Evolutionary conservation across 2,888 invertebrate genomes (phyloP).

Genomic region (Melolontha melolontha): DNA sequence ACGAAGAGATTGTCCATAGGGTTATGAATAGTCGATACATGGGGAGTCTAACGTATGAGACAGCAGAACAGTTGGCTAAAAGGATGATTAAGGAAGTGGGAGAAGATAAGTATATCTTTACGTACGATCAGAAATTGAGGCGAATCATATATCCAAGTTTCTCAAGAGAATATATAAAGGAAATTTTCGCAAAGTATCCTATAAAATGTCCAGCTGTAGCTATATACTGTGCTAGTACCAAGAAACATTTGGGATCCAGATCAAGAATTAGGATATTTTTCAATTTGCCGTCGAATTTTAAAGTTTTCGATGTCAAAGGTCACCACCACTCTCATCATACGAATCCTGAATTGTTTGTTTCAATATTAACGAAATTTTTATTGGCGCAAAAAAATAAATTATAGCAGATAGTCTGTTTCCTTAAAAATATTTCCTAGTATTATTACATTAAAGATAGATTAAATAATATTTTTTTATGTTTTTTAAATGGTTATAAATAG

Average conservation of each 20-base stretch:
- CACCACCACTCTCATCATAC: conserved; percentile 38
- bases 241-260: neutral
- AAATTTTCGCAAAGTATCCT: conserved; percentile 21
- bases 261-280: neutral
- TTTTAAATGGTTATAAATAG: too few species aligned
- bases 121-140: conserved; percentile 16
- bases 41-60: conserved; percentile 20
- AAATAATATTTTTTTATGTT: too few species aligned
- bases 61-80: conserved; percentile 27
- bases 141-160: conserved; percentile 25
- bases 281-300: conserved; percentile 5
- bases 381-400: conserved; percentile 17
- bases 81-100: conserved; percentile 31
- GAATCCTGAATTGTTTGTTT: conserved; percentile 25
- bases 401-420: conserved; percentile 3
- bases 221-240: conserved; percentile 2
- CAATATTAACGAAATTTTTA: conserved; percentile 27
- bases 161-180: conserved; percentile 19
- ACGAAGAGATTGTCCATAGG: conserved; percentile 21
- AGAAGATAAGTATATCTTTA: conserved; percentile 30
- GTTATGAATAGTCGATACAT: conserved; percentile 18
- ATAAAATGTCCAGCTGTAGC: conserved; percentile 24
- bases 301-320: conserved; percentile 7
- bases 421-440: neutral
- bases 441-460: neutral